These are phyloP conservation scores for Halcyon malimbica DNA, from an alignment of 2,113 vertebrate genomes.

Conservation along the genomic window DNA sequence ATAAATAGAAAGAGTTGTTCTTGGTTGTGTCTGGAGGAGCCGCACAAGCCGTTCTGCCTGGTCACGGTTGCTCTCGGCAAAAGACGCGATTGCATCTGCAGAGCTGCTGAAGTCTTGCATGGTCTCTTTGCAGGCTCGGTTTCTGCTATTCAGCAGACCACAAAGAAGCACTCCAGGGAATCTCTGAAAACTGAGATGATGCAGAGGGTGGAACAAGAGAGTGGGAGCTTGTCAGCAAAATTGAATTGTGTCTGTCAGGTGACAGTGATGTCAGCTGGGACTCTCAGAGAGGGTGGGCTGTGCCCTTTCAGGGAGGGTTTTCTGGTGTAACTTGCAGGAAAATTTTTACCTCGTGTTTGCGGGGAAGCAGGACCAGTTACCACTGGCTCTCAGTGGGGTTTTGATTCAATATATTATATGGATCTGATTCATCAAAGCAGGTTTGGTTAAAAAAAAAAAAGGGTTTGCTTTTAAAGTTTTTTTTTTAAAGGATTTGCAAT, in stretches of 20 bases:
- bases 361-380: background rate
- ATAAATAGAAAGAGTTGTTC: slow-evolving; percentile 22
- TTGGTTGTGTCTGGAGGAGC: background rate
- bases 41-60: background rate
- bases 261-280: background rate
- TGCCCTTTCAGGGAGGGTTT: background rate
- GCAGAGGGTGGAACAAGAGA: background rate
- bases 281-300: background rate
- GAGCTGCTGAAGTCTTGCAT: background rate
- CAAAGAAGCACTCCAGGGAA: background rate
- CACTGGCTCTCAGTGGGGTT: background rate
- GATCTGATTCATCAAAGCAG: background rate
- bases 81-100: fast-evolving
- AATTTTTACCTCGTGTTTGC: background rate
- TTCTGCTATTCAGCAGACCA: fast-evolving
- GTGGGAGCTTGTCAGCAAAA: background rate
- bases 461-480: background rate
- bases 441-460: background rate
- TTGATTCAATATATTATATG: background rate
- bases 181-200: fast-evolving
- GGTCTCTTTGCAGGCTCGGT: fast-evolving
- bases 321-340: background rate
- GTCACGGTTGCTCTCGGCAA: fast-evolving
- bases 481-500: background rate
- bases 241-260: background rate